Evolutionary conservation across 23 tunicate genomes (phyloP).

Genomic region (Ascidia mentula): DNA sequence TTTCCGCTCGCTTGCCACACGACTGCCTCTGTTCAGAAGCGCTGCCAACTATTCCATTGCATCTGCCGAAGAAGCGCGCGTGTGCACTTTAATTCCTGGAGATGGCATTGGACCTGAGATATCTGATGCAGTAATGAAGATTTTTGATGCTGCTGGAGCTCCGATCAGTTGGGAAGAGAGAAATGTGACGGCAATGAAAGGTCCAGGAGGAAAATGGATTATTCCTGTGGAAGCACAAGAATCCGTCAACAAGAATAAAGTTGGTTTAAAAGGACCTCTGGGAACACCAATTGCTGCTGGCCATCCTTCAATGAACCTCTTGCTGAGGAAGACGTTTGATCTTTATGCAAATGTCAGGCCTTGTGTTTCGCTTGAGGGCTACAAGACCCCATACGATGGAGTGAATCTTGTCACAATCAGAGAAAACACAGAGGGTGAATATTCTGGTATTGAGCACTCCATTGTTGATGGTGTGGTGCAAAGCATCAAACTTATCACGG

Average conservation of each 20-base stretch:
- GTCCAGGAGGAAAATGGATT: slow-evolving; percentile 96
- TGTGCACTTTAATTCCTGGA: slow-evolving; percentile 92
- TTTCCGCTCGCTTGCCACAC: slow-evolving; percentile 11
- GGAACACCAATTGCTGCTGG: slow-evolving; percentile 97
- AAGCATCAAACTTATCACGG: slow-evolving; percentile 92
- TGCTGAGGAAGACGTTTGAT: slow-evolving; percentile 90
- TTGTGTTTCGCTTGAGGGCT: slow-evolving; percentile 90
- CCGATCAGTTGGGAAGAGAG: slow-evolving; percentile 96
- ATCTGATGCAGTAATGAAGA: slow-evolving; percentile 88
- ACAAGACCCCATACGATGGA: slow-evolving; percentile 86
- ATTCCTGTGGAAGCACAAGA: slow-evolving; percentile 87
- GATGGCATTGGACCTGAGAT: slow-evolving; percentile 99
- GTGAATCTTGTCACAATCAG: slow-evolving; percentile 93
- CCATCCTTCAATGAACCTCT: slow-evolving; percentile 95
- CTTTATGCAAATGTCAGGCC: slow-evolving; percentile 95
- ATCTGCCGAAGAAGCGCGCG: slow-evolving; percentile 26
- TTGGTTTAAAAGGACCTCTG: slow-evolving; percentile 93
- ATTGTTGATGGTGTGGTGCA: slow-evolving; percentile 96
- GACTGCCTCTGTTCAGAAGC: slow-evolving; percentile 17
- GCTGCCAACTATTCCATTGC: background rate
- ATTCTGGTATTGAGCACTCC: slow-evolving; percentile 91
- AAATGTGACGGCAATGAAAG: slow-evolving; percentile 84
- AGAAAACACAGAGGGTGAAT: slow-evolving; percentile 98
- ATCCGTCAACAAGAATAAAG: slow-evolving; percentile 86
- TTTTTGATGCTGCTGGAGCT: slow-evolving; percentile 98